Evolutionary conservation across 2,888 invertebrate species (phyloP).

Genomic region (Drosophila austrosaltans): DNA sequence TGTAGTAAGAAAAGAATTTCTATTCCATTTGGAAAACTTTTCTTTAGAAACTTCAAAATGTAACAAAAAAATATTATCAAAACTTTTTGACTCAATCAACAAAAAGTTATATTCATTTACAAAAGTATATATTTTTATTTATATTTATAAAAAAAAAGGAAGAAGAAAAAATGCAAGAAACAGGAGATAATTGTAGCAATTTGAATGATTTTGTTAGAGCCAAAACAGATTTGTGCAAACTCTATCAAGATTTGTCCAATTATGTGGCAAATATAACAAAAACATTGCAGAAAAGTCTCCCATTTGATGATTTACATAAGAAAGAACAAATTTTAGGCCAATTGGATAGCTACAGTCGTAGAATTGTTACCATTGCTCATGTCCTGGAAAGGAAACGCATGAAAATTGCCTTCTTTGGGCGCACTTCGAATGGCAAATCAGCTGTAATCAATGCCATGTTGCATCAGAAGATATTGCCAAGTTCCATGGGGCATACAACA

Average conservation of each 20-base stretch:
- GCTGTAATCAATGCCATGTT: slow-evolving; percentile 99
- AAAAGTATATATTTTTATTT: background rate
- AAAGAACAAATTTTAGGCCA: slow-evolving; percentile 88
- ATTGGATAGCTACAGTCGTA: slow-evolving; percentile 89
- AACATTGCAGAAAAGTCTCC: slow-evolving; percentile 30
- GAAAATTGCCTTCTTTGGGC: slow-evolving; percentile 90
- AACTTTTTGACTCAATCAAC: too few relatives aligned
- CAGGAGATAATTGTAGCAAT: slow-evolving; percentile 2
- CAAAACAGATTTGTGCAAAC: slow-evolving; percentile 98
- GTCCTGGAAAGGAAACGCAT: slow-evolving; percentile 98
- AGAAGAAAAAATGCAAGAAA: slow-evolving; percentile 1
- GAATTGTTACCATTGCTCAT: slow-evolving; percentile 95
- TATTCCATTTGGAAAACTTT: background rate
- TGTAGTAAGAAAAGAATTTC: too few relatives aligned
- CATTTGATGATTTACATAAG: slow-evolving; percentile 84
- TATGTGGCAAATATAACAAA: slow-evolving; percentile 87
- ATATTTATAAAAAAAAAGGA: background rate
- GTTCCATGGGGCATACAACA: slow-evolving; percentile 99
- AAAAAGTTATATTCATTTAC: too few relatives aligned
- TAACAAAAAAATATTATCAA: too few relatives aligned
- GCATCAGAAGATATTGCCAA: slow-evolving; percentile 97
- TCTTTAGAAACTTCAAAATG: background rate
- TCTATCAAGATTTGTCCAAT: slow-evolving; percentile 95
- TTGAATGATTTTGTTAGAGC: slow-evolving; percentile 99
- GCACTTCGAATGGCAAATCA: slow-evolving; percentile 99